Conservation (phyloP, 2,888 invertebrate species). For the Chelonus formosanus region DNA sequence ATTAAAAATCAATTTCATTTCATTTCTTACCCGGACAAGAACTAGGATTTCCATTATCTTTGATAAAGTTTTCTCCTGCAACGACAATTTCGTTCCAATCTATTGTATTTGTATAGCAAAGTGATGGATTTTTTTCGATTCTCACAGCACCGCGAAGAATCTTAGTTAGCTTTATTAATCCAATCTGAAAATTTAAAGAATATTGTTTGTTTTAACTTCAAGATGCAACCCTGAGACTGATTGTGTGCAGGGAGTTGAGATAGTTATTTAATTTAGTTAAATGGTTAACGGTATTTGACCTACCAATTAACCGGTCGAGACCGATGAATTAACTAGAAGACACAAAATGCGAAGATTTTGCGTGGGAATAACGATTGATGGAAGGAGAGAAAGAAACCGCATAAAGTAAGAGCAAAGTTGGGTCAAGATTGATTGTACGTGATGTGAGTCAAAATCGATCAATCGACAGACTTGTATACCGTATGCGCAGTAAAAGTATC, state of each 20-base stretch:
- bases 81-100: slow-evolving; percentile 72
- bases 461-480: slow-evolving; percentile 4
- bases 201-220: not conserved
- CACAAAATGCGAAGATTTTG: slow-evolving; percentile 42
- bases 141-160: slow-evolving; percentile 85
- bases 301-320: slow-evolving; percentile 45
- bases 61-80: slow-evolving; percentile 64
- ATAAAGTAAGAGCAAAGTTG: slow-evolving; percentile 19
- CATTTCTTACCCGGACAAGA: slow-evolving; percentile 11
- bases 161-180: slow-evolving; percentile 75
- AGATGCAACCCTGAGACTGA: not conserved
- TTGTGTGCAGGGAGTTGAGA: slow-evolving; percentile 23
- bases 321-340: slow-evolving; percentile 37
- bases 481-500: not conserved
- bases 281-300: slow-evolving; percentile 56
- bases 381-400: slow-evolving; percentile 7
- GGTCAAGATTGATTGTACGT: slow-evolving; percentile 44
- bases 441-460: slow-evolving; percentile 32
- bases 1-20: too few relatives aligned
- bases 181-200: slow-evolving; percentile 70
- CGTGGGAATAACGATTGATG: slow-evolving; percentile 49
- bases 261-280: slow-evolving; percentile 50
- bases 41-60: not conserved
- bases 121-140: slow-evolving; percentile 76
- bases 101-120: slow-evolving; percentile 80